Base-by-base conservation (phyloP, 2,888 invertebrate species). In the Leucophora obtusa region DNA sequence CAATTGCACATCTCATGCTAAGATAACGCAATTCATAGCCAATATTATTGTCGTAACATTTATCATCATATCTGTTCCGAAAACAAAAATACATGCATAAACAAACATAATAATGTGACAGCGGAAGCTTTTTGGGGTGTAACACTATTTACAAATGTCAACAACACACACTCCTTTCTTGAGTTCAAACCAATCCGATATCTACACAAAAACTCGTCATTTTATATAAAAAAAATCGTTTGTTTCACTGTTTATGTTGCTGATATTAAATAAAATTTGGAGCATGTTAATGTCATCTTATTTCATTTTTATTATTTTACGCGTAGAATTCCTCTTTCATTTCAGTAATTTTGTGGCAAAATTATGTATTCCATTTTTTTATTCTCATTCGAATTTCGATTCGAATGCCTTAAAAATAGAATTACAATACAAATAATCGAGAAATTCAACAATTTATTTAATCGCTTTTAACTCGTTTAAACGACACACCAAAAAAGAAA, bases 91-190 rank as follows among this genome's bases (percentile, higher is more conserved):
- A 33, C 47, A 56, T 15, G n/a, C n/a, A 15, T 2, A 56, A 14
- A 56, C 6, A 15, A 33, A 33, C 10, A 17, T 3, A 59, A 58
- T 28, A 47, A 68, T 11, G n/a, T 62, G 53, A 59, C 60, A 60
- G 35, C 60, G 51, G 53, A 71, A 71, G 62, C 71, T 62, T 71
- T 71, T 56, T 60, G 14, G 71, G 35, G 60, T 71, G 60, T 54
- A 71, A 62, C 53, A 71, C 24, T 51, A n/a, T 53, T 71, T 53
- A 56, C 28, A 58, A 68, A 63, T 51, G 18, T 63, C 63, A 51
- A 63, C 51, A 18, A 51, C 33, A 63, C 38, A 24, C 62, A 38
- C 10, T 60, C 21, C 24, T 3, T 24, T 24, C 24, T 24, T 24
- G n/a, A 47, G 24, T 50, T 47, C 28, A 43, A 9, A 18, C 43